phyloP scores from a whole-genome alignment of 2,888 invertebrate species.

The Prosopocoilus inquinatus region DNA sequence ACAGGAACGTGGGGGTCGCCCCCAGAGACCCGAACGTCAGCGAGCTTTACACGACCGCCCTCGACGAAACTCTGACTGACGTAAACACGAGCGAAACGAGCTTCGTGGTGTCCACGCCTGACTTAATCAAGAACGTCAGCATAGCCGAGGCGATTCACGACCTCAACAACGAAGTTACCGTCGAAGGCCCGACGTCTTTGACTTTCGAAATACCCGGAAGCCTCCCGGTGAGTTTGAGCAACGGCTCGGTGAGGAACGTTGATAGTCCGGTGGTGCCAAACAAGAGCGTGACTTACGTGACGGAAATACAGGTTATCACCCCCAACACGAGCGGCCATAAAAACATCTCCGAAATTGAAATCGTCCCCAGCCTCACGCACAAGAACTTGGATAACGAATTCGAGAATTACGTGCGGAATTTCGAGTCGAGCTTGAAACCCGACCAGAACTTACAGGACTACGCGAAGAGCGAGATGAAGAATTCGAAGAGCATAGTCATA shows the following conservation, averaged over 20 bases:
- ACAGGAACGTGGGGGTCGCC: not conserved
- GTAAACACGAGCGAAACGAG: conserved; percentile 51
- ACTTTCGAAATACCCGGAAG: conserved; percentile 36
- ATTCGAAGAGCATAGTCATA: conserved; percentile 3
- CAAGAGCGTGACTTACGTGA: conserved; percentile 61
- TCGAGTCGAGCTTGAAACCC: conserved; percentile 32
- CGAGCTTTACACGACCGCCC: conserved; percentile 50
- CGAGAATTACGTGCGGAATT: conserved; percentile 46
- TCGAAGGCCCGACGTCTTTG: conserved; percentile 38
- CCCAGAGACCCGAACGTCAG: conserved; percentile 39
- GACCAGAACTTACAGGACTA: not conserved
- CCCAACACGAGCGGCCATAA: conserved; percentile 42
- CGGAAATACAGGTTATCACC: conserved; percentile 70
- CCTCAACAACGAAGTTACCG: conserved; percentile 38
- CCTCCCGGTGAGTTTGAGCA: conserved; percentile 8
- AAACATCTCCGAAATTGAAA: conserved; percentile 41
- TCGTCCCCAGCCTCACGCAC: conserved; percentile 46
- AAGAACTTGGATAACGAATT: conserved; percentile 47
- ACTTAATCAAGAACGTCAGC: conserved; percentile 49
- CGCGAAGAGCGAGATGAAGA: conserved; percentile 5
- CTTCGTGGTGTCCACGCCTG: conserved; percentile 49
- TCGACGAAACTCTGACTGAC: conserved; percentile 55
- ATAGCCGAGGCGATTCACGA: conserved; percentile 43
- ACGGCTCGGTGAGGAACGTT: conserved; percentile 11
- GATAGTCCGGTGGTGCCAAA: conserved; percentile 13